Percentiles rank a stretch among this genome's conserved stretches.
These are phyloP conservation scores for Pagrus major DNA, from an alignment of 2,113 vertebrate genomes.

Conservation along the genomic window DNA sequence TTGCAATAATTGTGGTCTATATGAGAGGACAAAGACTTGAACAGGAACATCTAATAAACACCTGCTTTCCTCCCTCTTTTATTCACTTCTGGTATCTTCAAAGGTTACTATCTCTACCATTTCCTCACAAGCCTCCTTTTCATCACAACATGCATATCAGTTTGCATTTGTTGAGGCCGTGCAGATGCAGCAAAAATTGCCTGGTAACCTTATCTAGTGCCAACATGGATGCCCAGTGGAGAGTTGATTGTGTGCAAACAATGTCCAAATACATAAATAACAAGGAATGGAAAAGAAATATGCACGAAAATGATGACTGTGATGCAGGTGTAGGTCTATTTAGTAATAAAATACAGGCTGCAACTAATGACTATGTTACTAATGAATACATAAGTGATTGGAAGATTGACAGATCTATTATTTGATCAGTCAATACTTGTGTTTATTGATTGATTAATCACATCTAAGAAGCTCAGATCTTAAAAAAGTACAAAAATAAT, in stretches of 20 bases:
- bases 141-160: constrained; percentile 17
- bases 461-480: background rate
- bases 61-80: constrained; percentile 25
- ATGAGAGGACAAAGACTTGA: constrained; percentile 38
- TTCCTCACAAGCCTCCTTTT: background rate
- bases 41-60: constrained; percentile 56
- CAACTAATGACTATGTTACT: background rate
- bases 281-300: background rate
- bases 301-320: background rate
- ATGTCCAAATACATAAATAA: background rate
- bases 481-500: no score
- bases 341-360: background rate
- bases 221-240: background rate
- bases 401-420: background rate
- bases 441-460: background rate
- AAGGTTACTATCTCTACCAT: constrained; percentile 30
- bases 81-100: constrained; percentile 42
- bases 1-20: constrained; percentile 49
- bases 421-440: background rate
- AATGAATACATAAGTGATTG: background rate
- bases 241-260: constrained; percentile 21
- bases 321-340: background rate
- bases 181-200: constrained; percentile 25
- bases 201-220: constrained; percentile 10
- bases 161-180: constrained; percentile 24